Base-by-base conservation (phyloP, 92 coral and sea anemone species). In the Umimayanthus kanabou region DNA sequence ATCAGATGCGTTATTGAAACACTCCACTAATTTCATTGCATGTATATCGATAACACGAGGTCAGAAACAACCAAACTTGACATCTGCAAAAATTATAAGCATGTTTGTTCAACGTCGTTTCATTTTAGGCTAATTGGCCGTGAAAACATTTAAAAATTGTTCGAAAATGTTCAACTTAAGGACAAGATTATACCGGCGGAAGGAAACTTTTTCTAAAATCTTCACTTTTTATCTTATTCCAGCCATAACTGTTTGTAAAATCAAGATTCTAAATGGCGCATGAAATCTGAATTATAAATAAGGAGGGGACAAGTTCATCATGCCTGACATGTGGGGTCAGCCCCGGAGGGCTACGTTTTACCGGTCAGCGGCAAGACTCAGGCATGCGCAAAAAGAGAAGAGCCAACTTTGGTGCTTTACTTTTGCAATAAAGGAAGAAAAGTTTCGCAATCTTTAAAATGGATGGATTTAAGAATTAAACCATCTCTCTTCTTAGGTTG, bases 21-120 rank as follows among this genome's bases (percentile, higher is more conserved):
- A 83, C 64, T 45, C n/a, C 42, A 37, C 87, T 70, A 45, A 83
- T 28, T 45, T 83, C 87, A 66, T 83, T 40, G 78, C 78, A 83
- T 47, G 87, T 45, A 66, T 70, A 39, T 83, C 77, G 65, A 47
- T 25, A 39, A 82, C 65, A 69, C 39, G 13, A 14, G 65, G 61
- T 45, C 42, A 70, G 79, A 83, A 16, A 25, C 18, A 26, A 29
- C 76, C 18, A 10, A 7, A 26, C n/a, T 47, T 65, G 76, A 45
- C 87, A 71, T 43, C 25, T 70, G 14, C 50, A 47, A 20, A 83
- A 49, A 83, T 83, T 23, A 45, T 28, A 70, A 83, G 25, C 78
- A 45, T 28, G 45, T 67, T 67, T 28, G 45, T 18, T 83, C 25
- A 83, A 28, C 67, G 23, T 83, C 57, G 6, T 40, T 26, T 16